Percentiles rank a stretch among this genome's conserved stretches.
Conservation (phyloP, 2,797 vertebrate genomes). For the Capromys pilorides region DNA sequence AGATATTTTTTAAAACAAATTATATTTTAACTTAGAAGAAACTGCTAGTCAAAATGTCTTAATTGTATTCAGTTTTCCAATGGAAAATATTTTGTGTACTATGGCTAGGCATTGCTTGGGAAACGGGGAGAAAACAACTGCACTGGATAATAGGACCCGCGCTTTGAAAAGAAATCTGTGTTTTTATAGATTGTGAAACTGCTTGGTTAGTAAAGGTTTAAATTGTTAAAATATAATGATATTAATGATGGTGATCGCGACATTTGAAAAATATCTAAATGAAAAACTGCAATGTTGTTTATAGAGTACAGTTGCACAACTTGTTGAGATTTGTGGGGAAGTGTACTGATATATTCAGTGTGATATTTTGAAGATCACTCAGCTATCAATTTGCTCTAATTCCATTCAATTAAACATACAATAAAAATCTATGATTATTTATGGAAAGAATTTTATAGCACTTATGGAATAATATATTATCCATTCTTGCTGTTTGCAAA, state of each 20-base stretch:
- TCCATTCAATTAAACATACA: slow-evolving; percentile 64
- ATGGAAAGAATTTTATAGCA: slow-evolving; percentile 72
- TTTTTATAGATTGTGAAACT: slow-evolving; percentile 47
- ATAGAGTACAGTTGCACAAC: not conserved
- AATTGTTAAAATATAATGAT: slow-evolving; percentile 69
- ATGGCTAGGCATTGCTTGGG: slow-evolving; percentile 65
- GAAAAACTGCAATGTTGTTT: slow-evolving; percentile 68
- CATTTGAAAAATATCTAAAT: slow-evolving; percentile 73
- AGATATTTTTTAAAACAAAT: not conserved
- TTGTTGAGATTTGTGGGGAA: slow-evolving; percentile 61
- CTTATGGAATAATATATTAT: slow-evolving; percentile 73
- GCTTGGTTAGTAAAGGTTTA: slow-evolving; percentile 50
- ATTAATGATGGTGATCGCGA: slow-evolving; percentile 75
- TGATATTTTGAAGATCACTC: slow-evolving; percentile 80
- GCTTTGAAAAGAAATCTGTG: slow-evolving; percentile 74
- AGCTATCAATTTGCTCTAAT: slow-evolving; percentile 61
- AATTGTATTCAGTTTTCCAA: slow-evolving; percentile 9
- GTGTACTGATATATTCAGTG: slow-evolving; percentile 64
- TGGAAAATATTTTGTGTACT: slow-evolving; percentile 35
- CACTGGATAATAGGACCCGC: not conserved
- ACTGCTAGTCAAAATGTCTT: slow-evolving; percentile 42
- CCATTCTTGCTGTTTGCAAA: slow-evolving; percentile 65
- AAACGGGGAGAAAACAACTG: not conserved
- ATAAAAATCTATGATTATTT: slow-evolving; percentile 80
- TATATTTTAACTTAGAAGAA: slow-evolving; percentile 48